These are phyloP conservation scores for Lithosia quadra DNA, from an alignment of 2,888 invertebrate species.

Conservation along the genomic window DNA sequence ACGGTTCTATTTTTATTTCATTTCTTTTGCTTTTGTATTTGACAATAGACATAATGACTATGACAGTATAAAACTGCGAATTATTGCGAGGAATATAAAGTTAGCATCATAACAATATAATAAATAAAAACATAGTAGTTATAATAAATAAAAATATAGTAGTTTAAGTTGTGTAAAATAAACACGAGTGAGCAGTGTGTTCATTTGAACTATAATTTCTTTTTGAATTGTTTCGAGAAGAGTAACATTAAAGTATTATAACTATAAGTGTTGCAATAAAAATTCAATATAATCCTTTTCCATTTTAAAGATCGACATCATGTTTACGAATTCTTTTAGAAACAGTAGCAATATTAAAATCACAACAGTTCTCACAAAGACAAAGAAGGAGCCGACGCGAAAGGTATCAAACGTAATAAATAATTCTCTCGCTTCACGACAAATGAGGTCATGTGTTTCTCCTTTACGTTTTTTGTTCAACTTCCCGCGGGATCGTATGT, in stretches of 20 bases:
- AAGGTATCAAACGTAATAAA: constrained; percentile 85
- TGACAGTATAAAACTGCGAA: no score
- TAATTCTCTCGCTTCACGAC: constrained; percentile 82
- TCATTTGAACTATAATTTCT: no score
- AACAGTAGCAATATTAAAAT: constrained; percentile 72
- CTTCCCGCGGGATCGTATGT: constrained; percentile 86
- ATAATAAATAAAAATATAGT: no score
- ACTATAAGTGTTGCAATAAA: not conserved
- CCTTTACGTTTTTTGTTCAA: constrained; percentile 81
- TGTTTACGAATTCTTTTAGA: constrained; percentile 58
- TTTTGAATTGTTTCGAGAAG: no score
- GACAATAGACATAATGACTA: no score
- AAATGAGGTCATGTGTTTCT: constrained; percentile 87
- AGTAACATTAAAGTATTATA: not conserved
- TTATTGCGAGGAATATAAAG: no score
- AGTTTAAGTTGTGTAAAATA: no score
- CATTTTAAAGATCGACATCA: constrained; percentile 42
- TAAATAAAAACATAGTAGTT: no score
- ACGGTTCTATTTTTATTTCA: no score
- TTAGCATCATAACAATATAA: no score
- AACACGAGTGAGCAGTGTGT: no score
- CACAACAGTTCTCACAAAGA: constrained; percentile 68
- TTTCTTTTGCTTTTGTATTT: no score
- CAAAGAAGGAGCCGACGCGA: constrained; percentile 75
- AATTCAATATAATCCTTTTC: constrained; percentile 37